phyloP scores from a whole-genome alignment of 2,797 vertebrate species.

The Anguilla anguilla region DNA sequence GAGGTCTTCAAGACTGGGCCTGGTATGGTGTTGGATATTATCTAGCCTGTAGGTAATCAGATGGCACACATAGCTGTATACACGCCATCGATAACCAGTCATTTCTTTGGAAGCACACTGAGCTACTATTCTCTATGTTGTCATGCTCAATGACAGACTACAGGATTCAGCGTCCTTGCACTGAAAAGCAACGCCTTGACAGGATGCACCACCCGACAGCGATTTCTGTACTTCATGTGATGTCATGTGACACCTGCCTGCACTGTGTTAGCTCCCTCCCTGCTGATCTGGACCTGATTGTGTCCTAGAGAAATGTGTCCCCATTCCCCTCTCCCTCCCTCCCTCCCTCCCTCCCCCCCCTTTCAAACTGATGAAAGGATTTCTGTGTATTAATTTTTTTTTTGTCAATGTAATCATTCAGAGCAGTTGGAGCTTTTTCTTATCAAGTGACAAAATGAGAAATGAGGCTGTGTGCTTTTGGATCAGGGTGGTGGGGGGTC shows the following conservation, averaged over 20 bases:
- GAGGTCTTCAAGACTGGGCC: too few species aligned
- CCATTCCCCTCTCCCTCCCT: slow-evolving; percentile 39
- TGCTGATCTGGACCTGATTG: slow-evolving; percentile 36
- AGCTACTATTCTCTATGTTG: neutral
- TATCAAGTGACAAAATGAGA: slow-evolving; percentile 2
- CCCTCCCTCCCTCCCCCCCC: neutral
- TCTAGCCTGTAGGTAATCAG: too few species aligned
- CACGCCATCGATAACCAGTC: neutral
- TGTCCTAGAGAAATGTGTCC: slow-evolving; percentile 26
- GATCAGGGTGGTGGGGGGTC: slow-evolving; percentile 11
- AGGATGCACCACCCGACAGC: neutral
- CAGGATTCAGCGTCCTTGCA: neutral
- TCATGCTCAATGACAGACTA: neutral
- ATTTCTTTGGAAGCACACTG: neutral
- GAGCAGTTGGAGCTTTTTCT: slow-evolving; percentile 31
- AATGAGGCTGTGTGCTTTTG: neutral
- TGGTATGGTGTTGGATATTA: too few species aligned
- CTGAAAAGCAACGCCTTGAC: neutral
- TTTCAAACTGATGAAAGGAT: neutral
- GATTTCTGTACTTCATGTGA: neutral
- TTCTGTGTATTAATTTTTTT: slow-evolving; percentile 18
- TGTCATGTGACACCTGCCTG: slow-evolving; percentile 28
- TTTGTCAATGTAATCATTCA: slow-evolving; percentile 46
- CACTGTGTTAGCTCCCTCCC: slow-evolving; percentile 28
- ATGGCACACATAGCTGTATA: too few species aligned